These are phyloP conservation scores for Sipha flava DNA, from an alignment of 1,140 invertebrate genomes.

Conservation along the genomic window DNA sequence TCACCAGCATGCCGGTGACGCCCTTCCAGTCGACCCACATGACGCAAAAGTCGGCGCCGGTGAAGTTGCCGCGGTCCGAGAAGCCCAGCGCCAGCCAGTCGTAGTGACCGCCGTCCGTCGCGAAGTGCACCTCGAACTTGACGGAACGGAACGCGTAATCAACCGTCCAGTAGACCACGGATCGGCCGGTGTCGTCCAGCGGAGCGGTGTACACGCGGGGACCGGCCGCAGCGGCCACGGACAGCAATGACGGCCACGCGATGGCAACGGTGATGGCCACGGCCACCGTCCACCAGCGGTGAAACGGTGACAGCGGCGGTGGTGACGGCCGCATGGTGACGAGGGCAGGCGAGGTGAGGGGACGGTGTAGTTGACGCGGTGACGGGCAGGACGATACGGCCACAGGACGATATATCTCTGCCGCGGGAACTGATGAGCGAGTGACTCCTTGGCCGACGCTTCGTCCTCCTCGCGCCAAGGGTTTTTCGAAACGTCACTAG, in stretches of 20 bases:
- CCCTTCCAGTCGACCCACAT: slow-evolving; percentile 64
- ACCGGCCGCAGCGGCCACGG: not conserved
- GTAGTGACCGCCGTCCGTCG: slow-evolving; percentile 25
- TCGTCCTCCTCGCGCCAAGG: no score
- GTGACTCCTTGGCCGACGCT: no score
- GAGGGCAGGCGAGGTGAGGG: not conserved
- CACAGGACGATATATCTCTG: no score
- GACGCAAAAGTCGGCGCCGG: slow-evolving; percentile 75
- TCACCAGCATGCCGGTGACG: slow-evolving; percentile 59
- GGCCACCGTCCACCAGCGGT: not conserved
- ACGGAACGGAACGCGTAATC: slow-evolving; percentile 32
- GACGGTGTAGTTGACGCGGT: no score
- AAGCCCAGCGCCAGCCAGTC: slow-evolving; percentile 83
- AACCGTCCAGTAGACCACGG: slow-evolving; percentile 37
- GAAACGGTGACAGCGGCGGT: not conserved
- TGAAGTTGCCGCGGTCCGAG: slow-evolving; percentile 72
- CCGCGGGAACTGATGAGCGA: no score
- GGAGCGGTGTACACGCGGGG: slow-evolving; percentile 35
- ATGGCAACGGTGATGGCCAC: not conserved
- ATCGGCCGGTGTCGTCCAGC: slow-evolving; percentile 36
- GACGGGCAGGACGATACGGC: no score
- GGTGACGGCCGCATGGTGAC: not conserved
- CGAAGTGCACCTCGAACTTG: slow-evolving; percentile 31
- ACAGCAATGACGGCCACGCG: not conserved
- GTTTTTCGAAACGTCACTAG: no score